Conservation (phyloP, 2,113 vertebrate genomes). For the Callaeas wilsoni region DNA sequence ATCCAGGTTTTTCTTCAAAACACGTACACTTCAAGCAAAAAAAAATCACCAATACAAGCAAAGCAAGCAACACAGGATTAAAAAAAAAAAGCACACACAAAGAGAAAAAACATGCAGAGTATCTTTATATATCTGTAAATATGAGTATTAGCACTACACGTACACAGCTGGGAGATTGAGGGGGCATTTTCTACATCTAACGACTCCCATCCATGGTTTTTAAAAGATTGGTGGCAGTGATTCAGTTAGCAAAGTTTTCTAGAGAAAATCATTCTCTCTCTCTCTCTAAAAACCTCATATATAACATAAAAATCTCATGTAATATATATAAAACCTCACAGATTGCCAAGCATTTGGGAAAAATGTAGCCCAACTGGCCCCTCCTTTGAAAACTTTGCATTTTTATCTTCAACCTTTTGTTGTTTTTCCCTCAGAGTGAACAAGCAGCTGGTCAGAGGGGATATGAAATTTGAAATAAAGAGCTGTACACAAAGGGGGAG, state of each 20-base stretch:
- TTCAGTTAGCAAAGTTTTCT: not conserved
- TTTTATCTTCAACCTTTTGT: not conserved
- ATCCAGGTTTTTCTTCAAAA: not conserved
- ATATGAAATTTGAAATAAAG: not conserved
- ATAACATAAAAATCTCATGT: not conserved
- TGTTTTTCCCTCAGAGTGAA: not conserved
- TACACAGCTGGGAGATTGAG: not conserved
- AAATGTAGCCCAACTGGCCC: not conserved
- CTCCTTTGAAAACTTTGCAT: not conserved
- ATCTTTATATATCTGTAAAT: not conserved
- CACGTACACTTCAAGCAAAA: not conserved
- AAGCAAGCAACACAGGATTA: slow-evolving; percentile 33
- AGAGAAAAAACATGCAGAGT: not conserved
- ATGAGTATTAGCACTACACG: not conserved
- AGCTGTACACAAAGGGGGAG: not conserved
- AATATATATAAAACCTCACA: not conserved
- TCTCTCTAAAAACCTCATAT: not conserved
- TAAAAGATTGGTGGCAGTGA: not conserved
- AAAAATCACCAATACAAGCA: not conserved
- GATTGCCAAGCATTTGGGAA: not conserved
- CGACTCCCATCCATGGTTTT: not conserved
- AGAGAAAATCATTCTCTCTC: not conserved
- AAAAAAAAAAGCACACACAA: not conserved
- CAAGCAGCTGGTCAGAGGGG: not conserved
- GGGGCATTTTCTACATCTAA: not conserved